A percentile compares a stretch with the other conserved stretches of the same genome.
These are phyloP conservation scores for Escarpia spicata DNA, from an alignment of 2,888 invertebrate species.

Conservation along the genomic window DNA sequence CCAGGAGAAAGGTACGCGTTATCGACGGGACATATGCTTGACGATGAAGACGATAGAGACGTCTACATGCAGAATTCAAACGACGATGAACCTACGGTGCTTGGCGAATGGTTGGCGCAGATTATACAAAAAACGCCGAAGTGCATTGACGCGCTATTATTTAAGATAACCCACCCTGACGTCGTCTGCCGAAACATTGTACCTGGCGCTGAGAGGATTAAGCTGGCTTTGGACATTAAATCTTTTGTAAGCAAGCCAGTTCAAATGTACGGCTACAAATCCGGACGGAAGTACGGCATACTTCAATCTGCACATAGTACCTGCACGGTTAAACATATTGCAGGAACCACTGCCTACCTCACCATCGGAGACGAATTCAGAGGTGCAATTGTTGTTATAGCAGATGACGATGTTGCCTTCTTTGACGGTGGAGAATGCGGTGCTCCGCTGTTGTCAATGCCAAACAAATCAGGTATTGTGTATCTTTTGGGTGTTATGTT, in stretches of 20 bases:
- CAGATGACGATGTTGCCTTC: neutral
- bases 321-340: neutral
- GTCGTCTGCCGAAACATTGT: neutral
- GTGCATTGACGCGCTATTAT: neutral
- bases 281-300: neutral
- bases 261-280: neutral
- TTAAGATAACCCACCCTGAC: neutral
- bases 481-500: neutral
- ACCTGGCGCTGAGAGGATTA: neutral
- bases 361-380: neutral
- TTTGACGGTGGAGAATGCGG: neutral
- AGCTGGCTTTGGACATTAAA: neutral
- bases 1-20: neutral
- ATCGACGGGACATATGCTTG: neutral
- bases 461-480: neutral
- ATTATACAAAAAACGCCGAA: neutral
- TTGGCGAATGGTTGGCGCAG: neutral
- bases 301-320: neutral
- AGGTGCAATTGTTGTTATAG: neutral
- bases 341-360: neutral
- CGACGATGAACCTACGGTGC: neutral
- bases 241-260: neutral
- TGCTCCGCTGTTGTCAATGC: neutral
- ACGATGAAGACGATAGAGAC: neutral
- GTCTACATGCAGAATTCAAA: neutral